Base-by-base conservation (phyloP, 2,797 vertebrate genomes). In the Malacoraja senta region DNA sequence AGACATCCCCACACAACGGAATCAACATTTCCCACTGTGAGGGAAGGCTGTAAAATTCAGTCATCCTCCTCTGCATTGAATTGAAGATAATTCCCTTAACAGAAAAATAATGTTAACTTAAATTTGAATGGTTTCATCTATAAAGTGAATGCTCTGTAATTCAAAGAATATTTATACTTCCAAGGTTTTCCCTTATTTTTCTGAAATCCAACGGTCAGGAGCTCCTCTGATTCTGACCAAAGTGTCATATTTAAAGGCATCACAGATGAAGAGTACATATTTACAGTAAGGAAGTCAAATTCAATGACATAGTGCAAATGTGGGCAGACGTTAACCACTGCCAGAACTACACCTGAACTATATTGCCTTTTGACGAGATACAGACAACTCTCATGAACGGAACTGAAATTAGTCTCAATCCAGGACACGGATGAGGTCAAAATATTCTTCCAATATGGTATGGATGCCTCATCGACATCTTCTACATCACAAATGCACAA, bases 401-500 rank as follows among this genome's bases (percentile, higher is more conserved):
- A n/a, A 21, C 93, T 93, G 44, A 13, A 93, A 38, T 93, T 94
- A 32, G 94, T 94, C 32, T 76, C 93, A 21, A 84, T 93, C 94
- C 94, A 94, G 71, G 93, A 63, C 19, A 94, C 93, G 53, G 58
- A 68, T 74, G 93, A 71, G 65, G 8, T 72, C 79, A 91, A 58
- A 91, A 17, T 24, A 76, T 93, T 63, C 12, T 88, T 63, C 91
- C 4, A 79, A 71, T 88, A 17, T 24, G 61, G 38, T 72, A n/a
- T 91, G 21, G 58, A 72, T 7, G 83, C 93, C 88, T 19, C 35
- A 35, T 83, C 35, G 53, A 8, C 12, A n/a, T 78, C 68, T 44
- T 93, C 63, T 74, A 38, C 86, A 44, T 94, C 93, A 93, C 94
- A 94, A 38, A 94, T 94, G 72, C 94, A 94, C 72, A 94, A 72